Base-by-base conservation (phyloP, 2,888 invertebrate genomes). In the Dyspetes luteomarginatus region DNA sequence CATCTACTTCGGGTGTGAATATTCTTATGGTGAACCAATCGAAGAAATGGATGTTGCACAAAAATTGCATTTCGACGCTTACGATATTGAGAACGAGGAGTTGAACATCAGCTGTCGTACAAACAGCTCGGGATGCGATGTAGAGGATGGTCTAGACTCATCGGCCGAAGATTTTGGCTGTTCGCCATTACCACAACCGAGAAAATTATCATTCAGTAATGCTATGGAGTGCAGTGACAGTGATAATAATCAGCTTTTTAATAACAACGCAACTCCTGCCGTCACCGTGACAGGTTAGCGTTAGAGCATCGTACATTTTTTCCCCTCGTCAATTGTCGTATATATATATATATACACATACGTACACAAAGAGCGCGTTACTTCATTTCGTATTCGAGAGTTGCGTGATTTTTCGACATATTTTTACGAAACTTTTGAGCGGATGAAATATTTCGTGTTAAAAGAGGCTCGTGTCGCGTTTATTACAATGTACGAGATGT, bases 131-230 rank as follows among this genome's bases (percentile, higher is more conserved):
- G 93, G 93, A 83, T 94, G 94, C 92, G 95, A 95, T 91, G 93
- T 95, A 92, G 94, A 95, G 89, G 94, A 94, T 89, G 92, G 93
- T 26, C 94, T 94, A 87, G 95, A 95, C 88, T 93, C 94, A 88
- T 94, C 94, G 85, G 93, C 93, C 75, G 95, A 93, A 64, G 92
- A 94, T 91, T 92, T 94, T 83, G 94, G 94, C 86, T 94, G 94
- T 50, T 93, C 94, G 85, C 93, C 93, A 73, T 91, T 92, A 78
- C 93, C 94, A 85, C 93, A 94, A 88, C 94, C 94, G 9, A 93
- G 94, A 86, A 95, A 94, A 91, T 92, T 95, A 82, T 94, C 94
- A 88, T 95, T 95, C 89, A 93, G 93, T 85, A 93, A 93, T 79
- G 93, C 93, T 22, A 93, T 93, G 87, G 89, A 92, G 50, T 91